phyloP scores from a whole-genome alignment of 2,888 invertebrate species.

The Athetis lepigone region DNA sequence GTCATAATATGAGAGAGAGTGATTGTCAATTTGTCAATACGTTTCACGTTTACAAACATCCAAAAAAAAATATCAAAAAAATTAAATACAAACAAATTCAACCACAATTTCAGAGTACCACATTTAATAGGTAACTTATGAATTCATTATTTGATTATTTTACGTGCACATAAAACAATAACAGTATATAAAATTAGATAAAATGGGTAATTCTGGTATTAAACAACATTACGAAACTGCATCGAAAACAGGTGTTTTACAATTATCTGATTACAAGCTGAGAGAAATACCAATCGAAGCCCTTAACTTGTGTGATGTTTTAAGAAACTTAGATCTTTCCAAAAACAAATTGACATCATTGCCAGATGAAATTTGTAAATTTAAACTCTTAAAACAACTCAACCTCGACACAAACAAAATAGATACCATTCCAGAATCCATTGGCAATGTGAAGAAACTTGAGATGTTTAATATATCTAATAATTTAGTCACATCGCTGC shows the following conservation, averaged over 20 bases:
- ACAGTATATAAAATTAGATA: slow-evolving; percentile 11
- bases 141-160: background rate
- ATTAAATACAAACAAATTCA: slow-evolving; percentile 10
- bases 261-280: slow-evolving; percentile 95
- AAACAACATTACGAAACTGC: slow-evolving; percentile 98
- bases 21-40: background rate
- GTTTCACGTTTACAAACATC: background rate
- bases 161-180: background rate
- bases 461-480: slow-evolving; percentile 94
- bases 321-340: slow-evolving; percentile 97
- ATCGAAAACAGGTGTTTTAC: slow-evolving; percentile 98
- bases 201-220: slow-evolving; percentile 97
- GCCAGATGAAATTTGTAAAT: slow-evolving; percentile 94
- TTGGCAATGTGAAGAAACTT: slow-evolving; percentile 93
- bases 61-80: background rate
- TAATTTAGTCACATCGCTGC: slow-evolving; percentile 94
- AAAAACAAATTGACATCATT: slow-evolving; percentile 96
- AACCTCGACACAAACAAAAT: slow-evolving; percentile 96
- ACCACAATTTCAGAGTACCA: background rate
- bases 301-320: slow-evolving; percentile 89
- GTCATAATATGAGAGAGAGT: background rate
- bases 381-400: slow-evolving; percentile 93
- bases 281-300: slow-evolving; percentile 94
- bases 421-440: slow-evolving; percentile 92
- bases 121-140: slow-evolving; percentile 9